A percentile compares a stretch with the other conserved stretches of the same genome.
Conservation (phyloP, 2,888 invertebrate genomes). For the Euclidia mi region DNA sequence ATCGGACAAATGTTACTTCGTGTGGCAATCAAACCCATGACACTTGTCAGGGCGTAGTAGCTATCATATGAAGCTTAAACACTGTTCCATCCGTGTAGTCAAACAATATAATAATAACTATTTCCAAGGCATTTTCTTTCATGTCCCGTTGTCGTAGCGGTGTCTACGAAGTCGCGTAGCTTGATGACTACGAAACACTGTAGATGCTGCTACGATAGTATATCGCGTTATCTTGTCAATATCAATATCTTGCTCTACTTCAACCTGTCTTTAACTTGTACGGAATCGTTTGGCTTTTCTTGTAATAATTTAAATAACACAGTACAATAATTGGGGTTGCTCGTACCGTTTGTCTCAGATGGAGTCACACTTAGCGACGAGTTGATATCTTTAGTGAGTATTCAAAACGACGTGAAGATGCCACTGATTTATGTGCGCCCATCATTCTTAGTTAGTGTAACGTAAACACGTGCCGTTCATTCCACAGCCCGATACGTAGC, state of each 20-base stretch:
- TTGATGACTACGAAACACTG: neutral
- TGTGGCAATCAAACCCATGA: no score
- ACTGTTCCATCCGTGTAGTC: no score
- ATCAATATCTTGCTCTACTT: neutral
- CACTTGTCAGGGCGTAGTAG: no score
- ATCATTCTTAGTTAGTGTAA: slow-evolving; percentile 84
- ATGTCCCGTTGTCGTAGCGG: slow-evolving; percentile 13
- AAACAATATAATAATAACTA: no score
- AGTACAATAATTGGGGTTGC: slow-evolving; percentile 49
- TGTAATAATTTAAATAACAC: slow-evolving; percentile 51
- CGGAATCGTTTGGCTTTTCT: slow-evolving; percentile 13
- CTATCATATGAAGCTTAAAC: no score
- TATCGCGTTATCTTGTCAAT: neutral
- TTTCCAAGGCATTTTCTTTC: no score
- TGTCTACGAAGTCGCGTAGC: slow-evolving; percentile 15
- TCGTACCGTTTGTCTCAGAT: slow-evolving; percentile 64
- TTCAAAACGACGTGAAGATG: slow-evolving; percentile 82
- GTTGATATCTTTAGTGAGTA: slow-evolving; percentile 77
- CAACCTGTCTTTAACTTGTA: neutral
- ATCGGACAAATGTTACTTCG: no score
- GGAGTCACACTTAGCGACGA: slow-evolving; percentile 66
- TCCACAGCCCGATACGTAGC: slow-evolving; percentile 47
- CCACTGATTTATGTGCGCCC: slow-evolving; percentile 80
- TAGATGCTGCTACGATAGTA: neutral
- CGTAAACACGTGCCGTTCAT: slow-evolving; percentile 82